Evolutionary conservation across 2,888 invertebrate genomes (phyloP), one percentile per base, ranked within the genome.

Genomic region (Electrophaes corylata): DNA sequence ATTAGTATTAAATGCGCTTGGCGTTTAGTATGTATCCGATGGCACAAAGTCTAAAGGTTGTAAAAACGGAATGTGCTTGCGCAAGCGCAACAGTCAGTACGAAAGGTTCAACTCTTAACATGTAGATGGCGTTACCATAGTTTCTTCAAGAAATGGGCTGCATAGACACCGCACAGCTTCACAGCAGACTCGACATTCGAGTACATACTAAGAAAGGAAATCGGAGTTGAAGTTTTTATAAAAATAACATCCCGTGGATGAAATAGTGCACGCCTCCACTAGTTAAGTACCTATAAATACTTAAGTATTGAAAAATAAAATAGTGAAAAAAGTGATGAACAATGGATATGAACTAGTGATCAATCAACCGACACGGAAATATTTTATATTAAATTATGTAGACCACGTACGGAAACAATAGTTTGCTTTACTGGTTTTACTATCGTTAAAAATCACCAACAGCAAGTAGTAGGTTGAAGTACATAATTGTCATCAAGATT

Each of bases 71-170:
- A 35, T 16, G 10, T 33, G 29, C 5, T 40, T 47, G 65, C 61
- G 57, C 52, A 33, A 37, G 64, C 59, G 64, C 64, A 54, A 26
- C 39, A 10, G 12, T 14, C 18, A 18, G 5, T 8, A 19, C 16
- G 41, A 40, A 8, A n/a, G 52, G 29, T 65, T 52, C 37, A 23
- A 31, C 23, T 4, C 5, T 18, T 1, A 12, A 49, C 6, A 39
- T 49, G 55, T 29, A 64, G 59, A 63, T 67, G 66, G 65, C 66
- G 65, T 45, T 41, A 18, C 26, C 23, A 60, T n/a, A n/a, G n/a
- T n/a, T n/a, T n/a, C n/a, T n/a, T n/a, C n/a, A n/a, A n/a, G n/a
- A n/a, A n/a, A n/a, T n/a, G n/a, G n/a, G n/a, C n/a, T n/a, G n/a
- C n/a, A n/a, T n/a, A n/a, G n/a, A n/a, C n/a, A n/a, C n/a, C n/a